A percentile compares a stretch with the other conserved stretches of the same genome.
These are phyloP conservation scores for Scolanthus callimorphus DNA, from an alignment of 92 coral and sea anemone species.

Conservation along the genomic window DNA sequence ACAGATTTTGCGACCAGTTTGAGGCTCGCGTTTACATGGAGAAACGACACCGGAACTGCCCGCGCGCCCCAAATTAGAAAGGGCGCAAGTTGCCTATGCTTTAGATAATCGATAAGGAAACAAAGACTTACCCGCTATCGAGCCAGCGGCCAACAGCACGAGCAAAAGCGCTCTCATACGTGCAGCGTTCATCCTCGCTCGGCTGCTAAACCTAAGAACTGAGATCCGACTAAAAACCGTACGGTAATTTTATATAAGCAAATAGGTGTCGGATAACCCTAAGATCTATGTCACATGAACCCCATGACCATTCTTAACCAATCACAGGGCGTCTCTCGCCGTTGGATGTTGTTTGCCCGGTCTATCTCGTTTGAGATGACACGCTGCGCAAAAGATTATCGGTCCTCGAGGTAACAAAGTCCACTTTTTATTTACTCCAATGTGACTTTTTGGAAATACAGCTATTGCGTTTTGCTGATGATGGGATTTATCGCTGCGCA, in stretches of 20 bases:
- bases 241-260: too few species aligned
- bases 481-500: too few species aligned
- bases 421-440: too few species aligned
- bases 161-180: constrained; percentile 58
- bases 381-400: neutral
- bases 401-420: constrained; percentile 1
- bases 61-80: neutral
- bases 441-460: too few species aligned
- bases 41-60: neutral
- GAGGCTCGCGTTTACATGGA: too few species aligned
- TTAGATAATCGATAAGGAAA: neutral
- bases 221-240: neutral
- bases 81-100: too few species aligned
- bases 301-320: neutral
- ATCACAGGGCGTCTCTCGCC: neutral
- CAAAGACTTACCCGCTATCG: constrained; percentile 85
- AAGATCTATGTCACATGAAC: constrained; percentile 1
- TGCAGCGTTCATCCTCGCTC: constrained; percentile 6
- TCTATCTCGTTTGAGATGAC: neutral
- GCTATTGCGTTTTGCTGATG: too few species aligned
- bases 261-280: neutral
- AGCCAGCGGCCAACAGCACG: constrained; percentile 97
- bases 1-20: too few species aligned
- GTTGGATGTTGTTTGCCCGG: constrained; percentile 4
- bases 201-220: neutral